Base-by-base conservation (phyloP, 2,888 invertebrate species). In the Uloborus plumipes region DNA sequence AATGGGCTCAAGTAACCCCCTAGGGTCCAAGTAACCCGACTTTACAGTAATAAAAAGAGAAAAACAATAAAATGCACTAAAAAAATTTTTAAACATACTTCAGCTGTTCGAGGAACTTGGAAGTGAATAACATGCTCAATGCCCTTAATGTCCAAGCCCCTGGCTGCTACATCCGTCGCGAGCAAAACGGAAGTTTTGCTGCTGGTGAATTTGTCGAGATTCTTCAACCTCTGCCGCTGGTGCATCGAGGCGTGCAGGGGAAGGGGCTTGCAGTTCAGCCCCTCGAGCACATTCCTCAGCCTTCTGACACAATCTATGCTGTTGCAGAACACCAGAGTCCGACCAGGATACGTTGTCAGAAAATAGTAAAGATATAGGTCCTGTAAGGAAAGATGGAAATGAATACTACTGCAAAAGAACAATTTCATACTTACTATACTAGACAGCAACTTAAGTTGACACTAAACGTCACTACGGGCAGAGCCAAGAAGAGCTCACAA, bases 81-180 rank as follows among this genome's bases (percentile, higher is more conserved):
- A 70, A 6, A 59, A 26, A 65, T 47, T 22, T 62, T 16, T 39
- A 64, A 50, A 84, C 80, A 39, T 86, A 92, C 93, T 91, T 99
- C 98, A 13, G 95, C 94, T 0, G 98, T 98, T 87, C 94, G 92
- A 0, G 98, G 98, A 1, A 98, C 97, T 89, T 95, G 98, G 90
- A 98, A 99, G 89, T 99, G 99, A 84, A 99, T 92, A 1, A 99
- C 98, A 90, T 98, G 97, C 86, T 98, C 93, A 2, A 99, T 94
- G 86, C 93, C 92, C 0, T 96, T 95, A 87, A 99, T 97, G 90
- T 99, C 99, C 62, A 99, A 90, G 0, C 99, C 99, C 78, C 99
- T 92, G 0, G 99, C 98, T 0, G 99, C 99, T 7, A 99, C 98
- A 91, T 99, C 99, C 0, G 98, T 99, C 0, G 93, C 92, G 3